Evolutionary conservation across 2,797 vertebrate species (phyloP).

Genomic region (Helarctos malayanus): DNA sequence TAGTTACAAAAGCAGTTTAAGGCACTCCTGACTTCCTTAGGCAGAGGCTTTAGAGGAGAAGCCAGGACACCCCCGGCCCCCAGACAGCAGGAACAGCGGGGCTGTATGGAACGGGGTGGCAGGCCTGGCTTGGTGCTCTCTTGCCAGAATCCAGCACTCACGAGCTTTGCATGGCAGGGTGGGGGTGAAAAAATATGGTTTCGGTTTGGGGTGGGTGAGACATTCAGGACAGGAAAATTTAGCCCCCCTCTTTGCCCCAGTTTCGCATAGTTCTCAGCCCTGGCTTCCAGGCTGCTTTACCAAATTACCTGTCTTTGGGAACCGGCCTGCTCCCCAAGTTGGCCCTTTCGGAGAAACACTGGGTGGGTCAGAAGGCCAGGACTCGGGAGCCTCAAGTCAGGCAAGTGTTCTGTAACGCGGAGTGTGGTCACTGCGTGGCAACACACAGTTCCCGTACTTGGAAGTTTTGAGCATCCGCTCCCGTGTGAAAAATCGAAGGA

Average conservation of each 20-base stretch:
- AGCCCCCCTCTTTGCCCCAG: background rate
- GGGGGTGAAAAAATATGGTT: background rate
- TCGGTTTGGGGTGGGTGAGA: background rate
- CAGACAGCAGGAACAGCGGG: background rate
- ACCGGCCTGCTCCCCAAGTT: background rate
- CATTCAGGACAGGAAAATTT: background rate
- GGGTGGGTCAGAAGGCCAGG: background rate
- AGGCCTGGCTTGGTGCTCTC: background rate
- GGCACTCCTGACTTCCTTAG: background rate
- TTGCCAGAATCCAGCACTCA: background rate
- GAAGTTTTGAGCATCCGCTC: background rate
- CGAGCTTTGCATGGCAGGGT: background rate
- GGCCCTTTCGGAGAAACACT: background rate
- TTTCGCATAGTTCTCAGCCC: background rate
- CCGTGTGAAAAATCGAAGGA: background rate
- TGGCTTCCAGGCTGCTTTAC: background rate
- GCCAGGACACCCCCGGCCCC: background rate
- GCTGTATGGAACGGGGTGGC: background rate
- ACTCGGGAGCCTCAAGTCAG: background rate
- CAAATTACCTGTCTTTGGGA: background rate
- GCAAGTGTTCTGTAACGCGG: background rate
- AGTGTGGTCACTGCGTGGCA: background rate
- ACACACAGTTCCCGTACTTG: background rate
- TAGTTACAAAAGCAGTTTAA: background rate
- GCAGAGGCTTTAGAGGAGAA: background rate